A percentile compares a stretch with the other conserved stretches of the same genome.
Evolutionary conservation across 2,888 invertebrate genomes (phyloP).

Genomic region (Caenorhabditis sp.): DNA sequence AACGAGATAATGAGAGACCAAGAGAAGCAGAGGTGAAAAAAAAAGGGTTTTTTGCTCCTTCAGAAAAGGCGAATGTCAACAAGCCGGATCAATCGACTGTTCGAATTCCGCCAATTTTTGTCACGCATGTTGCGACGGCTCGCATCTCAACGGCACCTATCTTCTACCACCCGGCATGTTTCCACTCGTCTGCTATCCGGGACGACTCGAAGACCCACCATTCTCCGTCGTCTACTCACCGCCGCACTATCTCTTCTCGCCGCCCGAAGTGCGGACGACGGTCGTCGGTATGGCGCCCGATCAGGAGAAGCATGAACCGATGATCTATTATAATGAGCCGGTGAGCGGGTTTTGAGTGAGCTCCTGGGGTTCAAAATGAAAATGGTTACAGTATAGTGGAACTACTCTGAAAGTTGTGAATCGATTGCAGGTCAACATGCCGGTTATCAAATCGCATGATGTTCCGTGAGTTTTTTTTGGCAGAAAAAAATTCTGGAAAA

Average conservation of each 20-base stretch:
- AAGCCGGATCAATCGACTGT: constrained; percentile 47
- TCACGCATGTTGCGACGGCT: constrained; percentile 56
- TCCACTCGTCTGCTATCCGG: constrained; percentile 55
- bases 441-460: constrained; percentile 39
- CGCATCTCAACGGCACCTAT: constrained; percentile 37
- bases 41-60: too few species aligned
- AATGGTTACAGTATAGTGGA: constrained; percentile 57
- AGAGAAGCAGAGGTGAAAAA: too few species aligned
- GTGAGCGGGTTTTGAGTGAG: constrained; percentile 21
- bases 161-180: constrained; percentile 57
- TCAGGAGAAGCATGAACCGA: constrained; percentile 40
- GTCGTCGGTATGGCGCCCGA: constrained; percentile 51
- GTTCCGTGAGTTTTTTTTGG: constrained; percentile 43
- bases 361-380: neutral
- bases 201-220: constrained; percentile 53
- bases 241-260: constrained; percentile 60
- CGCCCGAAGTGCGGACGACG: constrained; percentile 46
- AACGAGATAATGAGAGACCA: too few species aligned
- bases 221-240: constrained; percentile 63
- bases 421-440: constrained; percentile 59
- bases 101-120: constrained; percentile 53
- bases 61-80: constrained; percentile 32
- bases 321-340: constrained; percentile 55
- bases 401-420: constrained; percentile 45
- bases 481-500: too few species aligned